Base-by-base conservation (phyloP, 2,113 vertebrate species). In the Mugil cephalus region DNA sequence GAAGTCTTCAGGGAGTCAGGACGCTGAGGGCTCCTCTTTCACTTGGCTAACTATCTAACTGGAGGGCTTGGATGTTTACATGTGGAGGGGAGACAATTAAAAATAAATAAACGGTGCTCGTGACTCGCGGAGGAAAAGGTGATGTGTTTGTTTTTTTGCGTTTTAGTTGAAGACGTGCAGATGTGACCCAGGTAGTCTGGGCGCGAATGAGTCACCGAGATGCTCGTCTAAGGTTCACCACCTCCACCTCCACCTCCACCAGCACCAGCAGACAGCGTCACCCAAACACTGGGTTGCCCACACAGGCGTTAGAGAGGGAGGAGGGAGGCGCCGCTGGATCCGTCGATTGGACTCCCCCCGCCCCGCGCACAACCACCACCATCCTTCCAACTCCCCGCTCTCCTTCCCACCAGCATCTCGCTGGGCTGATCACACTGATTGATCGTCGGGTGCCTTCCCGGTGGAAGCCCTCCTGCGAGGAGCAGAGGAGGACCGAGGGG, bases 371-470 rank as follows among this genome's bases (percentile, higher is more conserved):
- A 9, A n/a, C 30, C 9, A 2, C 14, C 8, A 6, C 60, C 12
- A 14, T n/a, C 8, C 24, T 30, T 30, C 2, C 13, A n/a, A n/a
- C n/a, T 18, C 46, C 0, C 17, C 56, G 24, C 17, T 24, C 0
- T n/a, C 1, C 4, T 5, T 6, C 18, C 24, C 18, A 35, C 40
- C 40, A 21, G 7, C 30, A 45, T 42, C 58, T 19, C 13, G 24
- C 66, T 8, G 70, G 54, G 47, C 72, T 38, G 83, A 87, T 87
- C 84, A 74, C 45, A 48, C 18, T 85, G 73, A 86, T 84, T 83
- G 83, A 86, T 89, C 79, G 50, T 38, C 79, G 55, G 78, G 78
- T 68, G 79, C 45, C 65, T 77, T 82, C 78, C 81, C 79, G 69
- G 76, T 82, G 87, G 76, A 80, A 62, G 40, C 46, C 73, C 73